These are phyloP conservation scores for Pristionchus exspectatus DNA, from an alignment of 2,888 invertebrate genomes.

Conservation along the genomic window DNA sequence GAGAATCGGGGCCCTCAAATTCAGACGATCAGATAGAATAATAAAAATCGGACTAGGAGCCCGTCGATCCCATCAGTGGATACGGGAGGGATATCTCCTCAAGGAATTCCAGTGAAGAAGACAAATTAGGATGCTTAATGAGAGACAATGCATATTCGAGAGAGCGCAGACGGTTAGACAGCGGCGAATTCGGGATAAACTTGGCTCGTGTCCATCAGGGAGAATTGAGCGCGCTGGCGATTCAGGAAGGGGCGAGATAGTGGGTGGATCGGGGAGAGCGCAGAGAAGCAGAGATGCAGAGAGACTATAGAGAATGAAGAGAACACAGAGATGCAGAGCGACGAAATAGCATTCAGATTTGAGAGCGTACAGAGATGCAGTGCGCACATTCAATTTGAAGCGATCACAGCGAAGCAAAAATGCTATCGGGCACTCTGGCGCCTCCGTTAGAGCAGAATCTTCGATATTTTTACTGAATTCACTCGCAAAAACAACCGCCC, in stretches of 20 bases:
- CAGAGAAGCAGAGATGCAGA: background rate
- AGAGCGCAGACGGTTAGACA: slow-evolving; percentile 27
- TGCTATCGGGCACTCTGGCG: no score
- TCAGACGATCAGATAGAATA: no score
- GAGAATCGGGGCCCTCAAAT: no score
- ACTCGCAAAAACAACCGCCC: background rate
- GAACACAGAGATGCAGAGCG: background rate
- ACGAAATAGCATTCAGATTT: background rate
- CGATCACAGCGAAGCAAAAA: no score
- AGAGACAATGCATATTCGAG: background rate
- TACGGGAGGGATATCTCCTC: background rate
- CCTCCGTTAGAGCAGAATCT: background rate
- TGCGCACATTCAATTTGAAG: background rate
- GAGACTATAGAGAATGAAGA: background rate
- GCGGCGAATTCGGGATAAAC: background rate
- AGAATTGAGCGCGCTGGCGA: background rate
- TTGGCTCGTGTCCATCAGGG: background rate
- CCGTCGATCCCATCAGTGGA: background rate
- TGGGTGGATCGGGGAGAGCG: background rate
- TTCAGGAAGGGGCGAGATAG: slow-evolving; percentile 15
- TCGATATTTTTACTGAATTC: background rate
- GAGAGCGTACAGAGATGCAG: background rate
- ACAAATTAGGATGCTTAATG: background rate
- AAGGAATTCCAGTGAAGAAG: background rate
- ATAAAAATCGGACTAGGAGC: background rate